phyloP scores from a whole-genome alignment of 2,888 invertebrate species.

The Spodoptera littoralis region DNA sequence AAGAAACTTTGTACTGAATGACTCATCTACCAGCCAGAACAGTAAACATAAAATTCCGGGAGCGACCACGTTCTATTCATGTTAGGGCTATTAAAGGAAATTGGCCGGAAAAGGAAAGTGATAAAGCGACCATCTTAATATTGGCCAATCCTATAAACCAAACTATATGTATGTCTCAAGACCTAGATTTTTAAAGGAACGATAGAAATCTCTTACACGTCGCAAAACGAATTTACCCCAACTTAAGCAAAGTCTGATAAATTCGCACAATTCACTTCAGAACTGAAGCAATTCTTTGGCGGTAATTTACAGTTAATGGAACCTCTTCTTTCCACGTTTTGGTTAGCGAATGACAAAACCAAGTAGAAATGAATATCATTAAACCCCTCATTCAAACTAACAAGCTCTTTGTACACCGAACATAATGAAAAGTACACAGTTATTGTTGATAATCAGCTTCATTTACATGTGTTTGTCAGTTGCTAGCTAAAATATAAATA shows the following conservation, averaged over 20 bases:
- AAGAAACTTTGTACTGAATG: slow-evolving; percentile 49
- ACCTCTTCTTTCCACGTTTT: slow-evolving; percentile 11
- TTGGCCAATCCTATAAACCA: slow-evolving; percentile 12
- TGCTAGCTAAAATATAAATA: slow-evolving; percentile 34
- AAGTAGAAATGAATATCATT: slow-evolving; percentile 40
- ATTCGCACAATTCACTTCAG: slow-evolving; percentile 10
- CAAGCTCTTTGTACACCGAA: slow-evolving; percentile 47
- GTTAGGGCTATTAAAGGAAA: slow-evolving; percentile 34
- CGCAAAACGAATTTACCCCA: slow-evolving; percentile 12
- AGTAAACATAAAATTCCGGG: slow-evolving; percentile 28
- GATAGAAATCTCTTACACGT: slow-evolving; percentile 7
- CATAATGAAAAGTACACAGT: slow-evolving; percentile 46
- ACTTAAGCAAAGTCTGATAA: slow-evolving; percentile 10
- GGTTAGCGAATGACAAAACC: slow-evolving; percentile 15
- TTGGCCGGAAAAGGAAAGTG: slow-evolving; percentile 35
- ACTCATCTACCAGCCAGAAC: slow-evolving; percentile 38
- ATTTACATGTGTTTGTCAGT: slow-evolving; percentile 48
- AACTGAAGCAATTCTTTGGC: neutral
- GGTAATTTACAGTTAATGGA: slow-evolving; percentile 13
- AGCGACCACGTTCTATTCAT: slow-evolving; percentile 22
- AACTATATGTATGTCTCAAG: slow-evolving; percentile 10
- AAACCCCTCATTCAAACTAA: slow-evolving; percentile 28
- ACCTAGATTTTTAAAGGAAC: slow-evolving; percentile 19
- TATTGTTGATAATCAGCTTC: slow-evolving; percentile 46
- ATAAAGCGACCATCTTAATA: slow-evolving; percentile 37